phyloP scores from a whole-genome alignment of 2,888 invertebrate species.

The Habroteleia sp. region DNA sequence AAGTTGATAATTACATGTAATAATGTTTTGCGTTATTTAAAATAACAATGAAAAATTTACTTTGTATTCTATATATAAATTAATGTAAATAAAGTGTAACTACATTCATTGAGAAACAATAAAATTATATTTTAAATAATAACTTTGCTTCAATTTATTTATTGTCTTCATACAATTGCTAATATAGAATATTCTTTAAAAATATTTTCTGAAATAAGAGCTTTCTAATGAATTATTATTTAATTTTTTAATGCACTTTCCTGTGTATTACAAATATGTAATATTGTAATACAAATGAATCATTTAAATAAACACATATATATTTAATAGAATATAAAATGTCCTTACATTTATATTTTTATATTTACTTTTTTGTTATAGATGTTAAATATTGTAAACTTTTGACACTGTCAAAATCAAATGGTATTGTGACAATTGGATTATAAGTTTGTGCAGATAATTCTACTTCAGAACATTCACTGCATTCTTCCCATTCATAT shows the following conservation, averaged over 20 bases:
- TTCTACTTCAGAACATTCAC: constrained; percentile 35
- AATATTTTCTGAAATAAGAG: too few relatives aligned
- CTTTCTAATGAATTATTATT: too few relatives aligned
- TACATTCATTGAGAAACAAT: neutral
- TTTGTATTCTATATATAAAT: neutral
- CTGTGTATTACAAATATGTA: too few relatives aligned
- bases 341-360: too few relatives aligned
- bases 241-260: too few relatives aligned
- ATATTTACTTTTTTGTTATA: neutral
- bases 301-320: too few relatives aligned
- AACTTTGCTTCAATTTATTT: too few relatives aligned
- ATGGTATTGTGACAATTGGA: constrained; percentile 41
- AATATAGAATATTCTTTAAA: too few relatives aligned
- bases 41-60: neutral
- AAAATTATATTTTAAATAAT: constrained; percentile 10
- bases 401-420: constrained; percentile 36
- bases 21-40: constrained; percentile 1
- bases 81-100: constrained; percentile 14
- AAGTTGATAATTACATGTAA: constrained; percentile 6
- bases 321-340: too few relatives aligned
- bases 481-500: constrained; percentile 53
- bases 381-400: constrained; percentile 1
- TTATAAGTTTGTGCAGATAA: constrained; percentile 20
- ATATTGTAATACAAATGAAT: too few relatives aligned
- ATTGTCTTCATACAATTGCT: too few relatives aligned